Conservation (phyloP, 2,113 vertebrate genomes). For the Sciurus niger region DNA sequence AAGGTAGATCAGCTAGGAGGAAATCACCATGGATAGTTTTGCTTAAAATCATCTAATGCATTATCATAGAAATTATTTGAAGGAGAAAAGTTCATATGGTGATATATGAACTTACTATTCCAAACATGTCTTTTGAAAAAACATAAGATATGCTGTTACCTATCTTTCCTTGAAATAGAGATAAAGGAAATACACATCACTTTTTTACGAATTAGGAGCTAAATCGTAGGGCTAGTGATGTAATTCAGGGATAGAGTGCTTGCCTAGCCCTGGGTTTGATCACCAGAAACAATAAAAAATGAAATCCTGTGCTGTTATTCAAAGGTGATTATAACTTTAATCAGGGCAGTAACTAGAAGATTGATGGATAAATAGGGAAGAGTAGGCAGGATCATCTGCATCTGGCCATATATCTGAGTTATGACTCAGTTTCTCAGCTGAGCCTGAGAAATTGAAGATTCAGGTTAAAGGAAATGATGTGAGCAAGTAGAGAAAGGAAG, state of each 20-base stretch:
- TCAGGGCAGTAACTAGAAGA: background rate
- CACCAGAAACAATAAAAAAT: no score
- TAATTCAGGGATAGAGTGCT: no score
- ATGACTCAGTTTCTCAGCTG: background rate
- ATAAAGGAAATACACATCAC: background rate
- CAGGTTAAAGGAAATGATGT: background rate
- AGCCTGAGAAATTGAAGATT: background rate
- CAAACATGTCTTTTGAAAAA: background rate
- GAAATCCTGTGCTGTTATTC: background rate
- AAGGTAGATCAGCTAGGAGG: background rate
- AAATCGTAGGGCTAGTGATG: background rate
- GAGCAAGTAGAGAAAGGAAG: conserved; percentile 24
- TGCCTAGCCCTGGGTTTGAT: no score
- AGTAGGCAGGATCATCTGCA: background rate
- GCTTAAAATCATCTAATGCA: background rate
- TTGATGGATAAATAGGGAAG: background rate
- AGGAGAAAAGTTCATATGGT: background rate
- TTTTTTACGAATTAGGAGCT: conserved; percentile 31
- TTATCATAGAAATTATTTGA: background rate
- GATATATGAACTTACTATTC: background rate
- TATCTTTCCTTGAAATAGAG: background rate
- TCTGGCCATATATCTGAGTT: background rate
- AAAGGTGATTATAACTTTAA: background rate
- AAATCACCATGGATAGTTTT: background rate
- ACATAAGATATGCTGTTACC: background rate